A percentile compares a stretch with the other conserved stretches of the same genome.
These are phyloP conservation scores for Chlorodrepanis virens DNA, from an alignment of 2,113 vertebrate genomes.

Conservation along the genomic window DNA sequence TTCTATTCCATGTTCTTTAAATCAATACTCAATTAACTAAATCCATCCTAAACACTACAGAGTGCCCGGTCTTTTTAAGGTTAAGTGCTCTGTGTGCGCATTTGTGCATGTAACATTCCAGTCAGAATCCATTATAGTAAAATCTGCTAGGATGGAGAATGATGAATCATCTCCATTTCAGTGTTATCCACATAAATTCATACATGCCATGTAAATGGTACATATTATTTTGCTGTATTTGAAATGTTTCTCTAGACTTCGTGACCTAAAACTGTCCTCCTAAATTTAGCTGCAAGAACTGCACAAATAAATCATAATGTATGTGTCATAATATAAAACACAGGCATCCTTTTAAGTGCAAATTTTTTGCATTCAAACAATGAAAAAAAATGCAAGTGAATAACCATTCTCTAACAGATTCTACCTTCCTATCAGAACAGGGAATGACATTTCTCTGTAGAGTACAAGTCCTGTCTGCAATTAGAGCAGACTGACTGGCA, in stretches of 20 bases:
- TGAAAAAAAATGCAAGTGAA: not conserved
- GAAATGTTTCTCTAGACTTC: constrained; percentile 27
- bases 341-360: constrained; percentile 43
- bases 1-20: not conserved
- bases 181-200: not conserved
- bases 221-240: not conserved
- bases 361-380: constrained; percentile 29
- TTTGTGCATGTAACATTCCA: not conserved
- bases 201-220: not conserved
- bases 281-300: constrained; percentile 54
- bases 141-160: not conserved
- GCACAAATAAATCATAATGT: constrained; percentile 28
- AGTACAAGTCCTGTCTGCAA: not conserved
- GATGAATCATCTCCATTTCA: not conserved
- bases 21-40: not conserved
- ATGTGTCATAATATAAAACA: constrained; percentile 4
- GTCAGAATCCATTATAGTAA: not conserved
- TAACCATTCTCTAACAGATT: not conserved
- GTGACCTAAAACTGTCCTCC: constrained; percentile 53
- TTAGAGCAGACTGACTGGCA: not conserved
- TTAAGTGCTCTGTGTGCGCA: not conserved
- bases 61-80: not conserved
- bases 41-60: not conserved
- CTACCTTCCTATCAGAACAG: not conserved
- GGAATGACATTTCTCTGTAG: not conserved